phyloP scores from a whole-genome alignment of 2,888 invertebrate genomes.

The Philereme transversata region DNA sequence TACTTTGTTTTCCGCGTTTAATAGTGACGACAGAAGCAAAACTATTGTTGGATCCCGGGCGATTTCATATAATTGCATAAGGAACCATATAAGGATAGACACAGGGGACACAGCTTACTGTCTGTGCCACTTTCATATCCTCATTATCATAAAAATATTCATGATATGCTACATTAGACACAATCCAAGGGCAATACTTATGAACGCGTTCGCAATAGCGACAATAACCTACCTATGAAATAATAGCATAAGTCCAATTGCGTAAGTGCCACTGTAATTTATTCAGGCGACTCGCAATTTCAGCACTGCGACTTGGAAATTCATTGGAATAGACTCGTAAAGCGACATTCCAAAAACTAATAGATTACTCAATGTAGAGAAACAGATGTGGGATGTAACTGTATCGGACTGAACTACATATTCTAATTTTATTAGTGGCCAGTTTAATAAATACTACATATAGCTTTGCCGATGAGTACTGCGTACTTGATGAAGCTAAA shows the following conservation, averaged over 20 bases:
- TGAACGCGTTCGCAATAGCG: conserved; percentile 10
- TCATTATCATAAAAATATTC: conserved; percentile 8
- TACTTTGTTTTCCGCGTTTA: neutral
- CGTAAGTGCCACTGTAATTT: conserved; percentile 23
- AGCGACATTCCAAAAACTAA: conserved; percentile 33
- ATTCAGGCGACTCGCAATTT: conserved; percentile 33
- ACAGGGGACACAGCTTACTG: conserved; percentile 7
- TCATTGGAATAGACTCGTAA: conserved; percentile 32
- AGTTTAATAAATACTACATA: conserved; percentile 1
- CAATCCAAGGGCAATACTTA: conserved; percentile 15
- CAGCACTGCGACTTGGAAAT: conserved; percentile 30
- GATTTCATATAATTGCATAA: conserved; percentile 14
- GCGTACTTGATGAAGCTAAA: too few relatives aligned
- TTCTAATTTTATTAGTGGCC: conserved; percentile 7
- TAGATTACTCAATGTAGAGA: conserved; percentile 33
- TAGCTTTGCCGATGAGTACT: too few relatives aligned
- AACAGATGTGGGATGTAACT: conserved; percentile 31
- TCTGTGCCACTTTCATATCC: conserved; percentile 12
- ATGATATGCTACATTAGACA: neutral
- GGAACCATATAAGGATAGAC: conserved; percentile 9
- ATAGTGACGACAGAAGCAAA: conserved; percentile 1
- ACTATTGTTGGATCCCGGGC: conserved; percentile 2
- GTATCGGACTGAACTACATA: conserved; percentile 23
- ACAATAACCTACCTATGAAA: conserved; percentile 1
- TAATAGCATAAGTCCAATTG: conserved; percentile 17